phyloP scores from a whole-genome alignment of 2,797 vertebrate genomes.

The Gymnoscopelus microlampas region DNA sequence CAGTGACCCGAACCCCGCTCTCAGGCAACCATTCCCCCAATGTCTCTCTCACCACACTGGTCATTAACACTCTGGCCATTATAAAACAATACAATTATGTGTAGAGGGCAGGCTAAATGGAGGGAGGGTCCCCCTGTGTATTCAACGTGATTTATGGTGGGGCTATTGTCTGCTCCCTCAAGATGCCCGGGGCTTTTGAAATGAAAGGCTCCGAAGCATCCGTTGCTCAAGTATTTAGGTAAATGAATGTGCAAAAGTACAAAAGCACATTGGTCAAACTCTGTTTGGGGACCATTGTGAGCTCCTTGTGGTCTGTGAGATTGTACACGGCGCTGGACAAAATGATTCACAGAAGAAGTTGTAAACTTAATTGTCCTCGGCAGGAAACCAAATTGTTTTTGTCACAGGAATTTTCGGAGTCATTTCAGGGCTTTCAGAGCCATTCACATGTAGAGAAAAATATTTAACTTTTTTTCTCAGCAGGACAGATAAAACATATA shows the following conservation, averaged over 20 bases:
- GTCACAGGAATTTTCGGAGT: constrained; percentile 18
- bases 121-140: constrained; percentile 60
- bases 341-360: constrained; percentile 44
- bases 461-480: not conserved
- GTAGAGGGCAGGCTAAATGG: constrained; percentile 66
- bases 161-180: constrained; percentile 71
- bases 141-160: constrained; percentile 76
- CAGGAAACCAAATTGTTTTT: constrained; percentile 17
- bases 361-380: constrained; percentile 39
- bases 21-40: constrained; percentile 43
- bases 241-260: constrained; percentile 59
- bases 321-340: constrained; percentile 6
- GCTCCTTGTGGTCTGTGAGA: constrained; percentile 11
- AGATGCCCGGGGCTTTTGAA: constrained; percentile 62
- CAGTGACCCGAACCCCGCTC: constrained; percentile 46
- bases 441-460: constrained; percentile 2
- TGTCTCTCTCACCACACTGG: constrained; percentile 65
- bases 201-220: constrained; percentile 51
- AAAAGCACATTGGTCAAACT: constrained; percentile 35
- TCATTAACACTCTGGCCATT: constrained; percentile 80
- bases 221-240: constrained; percentile 49
- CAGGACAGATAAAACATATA: not conserved
- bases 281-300: constrained; percentile 62
- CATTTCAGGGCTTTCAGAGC: constrained; percentile 11
- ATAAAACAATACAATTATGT: constrained; percentile 82